Conservation (phyloP, 2,113 vertebrate genomes). For the Channa argus region DNA sequence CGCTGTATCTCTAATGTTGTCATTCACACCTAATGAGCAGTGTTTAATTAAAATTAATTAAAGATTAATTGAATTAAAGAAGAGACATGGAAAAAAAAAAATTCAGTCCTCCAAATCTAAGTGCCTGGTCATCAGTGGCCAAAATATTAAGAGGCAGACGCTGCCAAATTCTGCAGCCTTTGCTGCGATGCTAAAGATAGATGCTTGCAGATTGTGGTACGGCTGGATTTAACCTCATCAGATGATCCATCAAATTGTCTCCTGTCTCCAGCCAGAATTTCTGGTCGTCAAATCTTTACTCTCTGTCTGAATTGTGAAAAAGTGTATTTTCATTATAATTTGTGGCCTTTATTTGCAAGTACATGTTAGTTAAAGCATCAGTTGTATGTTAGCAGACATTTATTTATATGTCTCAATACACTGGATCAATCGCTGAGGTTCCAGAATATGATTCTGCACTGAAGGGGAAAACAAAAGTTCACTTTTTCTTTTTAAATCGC, state of each 20-base stretch:
- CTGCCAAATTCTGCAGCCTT: constrained; percentile 26
- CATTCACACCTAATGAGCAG: constrained; percentile 58
- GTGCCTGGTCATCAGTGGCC: constrained; percentile 40
- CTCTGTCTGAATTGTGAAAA: no score
- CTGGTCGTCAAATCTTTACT: constrained; percentile 27
- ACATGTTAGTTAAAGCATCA: neutral
- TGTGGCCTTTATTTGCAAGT: neutral
- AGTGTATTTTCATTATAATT: no score
- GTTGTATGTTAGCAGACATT: neutral
- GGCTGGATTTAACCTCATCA: constrained; percentile 57
- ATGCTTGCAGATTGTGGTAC: constrained; percentile 47
- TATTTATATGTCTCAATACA: neutral
- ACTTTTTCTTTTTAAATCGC: constrained; percentile 2
- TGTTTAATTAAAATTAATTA: constrained; percentile 69
- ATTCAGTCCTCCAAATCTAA: constrained; percentile 7
- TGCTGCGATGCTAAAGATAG: constrained; percentile 51
- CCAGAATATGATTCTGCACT: neutral
- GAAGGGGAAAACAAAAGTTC: neutral
- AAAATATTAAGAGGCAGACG: constrained; percentile 45
- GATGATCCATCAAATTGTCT: constrained; percentile 55
- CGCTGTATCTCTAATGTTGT: constrained; percentile 53
- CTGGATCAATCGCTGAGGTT: neutral
- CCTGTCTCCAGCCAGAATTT: constrained; percentile 3
- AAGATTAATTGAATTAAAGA: constrained; percentile 17
- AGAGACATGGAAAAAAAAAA: constrained; percentile 46